phyloP scores from a whole-genome alignment of 2,113 vertebrate species.

The Indicator indicator region DNA sequence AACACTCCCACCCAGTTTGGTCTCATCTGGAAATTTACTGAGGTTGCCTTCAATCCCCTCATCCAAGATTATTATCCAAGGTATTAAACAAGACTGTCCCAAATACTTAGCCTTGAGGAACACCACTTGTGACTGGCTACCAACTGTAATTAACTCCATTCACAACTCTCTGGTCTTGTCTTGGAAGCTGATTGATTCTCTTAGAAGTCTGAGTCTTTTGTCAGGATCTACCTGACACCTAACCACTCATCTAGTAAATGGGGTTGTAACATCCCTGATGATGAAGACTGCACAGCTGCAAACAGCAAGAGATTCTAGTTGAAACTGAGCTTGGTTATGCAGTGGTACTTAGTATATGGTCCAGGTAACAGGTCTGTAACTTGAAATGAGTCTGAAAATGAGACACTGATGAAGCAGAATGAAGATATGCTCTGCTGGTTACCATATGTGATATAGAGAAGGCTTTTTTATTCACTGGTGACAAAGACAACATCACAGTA shows the following conservation, averaged over 20 bases:
- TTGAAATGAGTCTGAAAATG: not conserved
- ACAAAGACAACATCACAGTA: not conserved
- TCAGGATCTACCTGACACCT: not conserved
- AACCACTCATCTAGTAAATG: not conserved
- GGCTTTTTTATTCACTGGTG: not conserved
- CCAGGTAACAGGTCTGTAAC: not conserved
- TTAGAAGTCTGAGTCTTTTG: not conserved
- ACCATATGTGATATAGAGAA: not conserved
- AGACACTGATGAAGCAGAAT: not conserved
- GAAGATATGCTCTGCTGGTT: not conserved
- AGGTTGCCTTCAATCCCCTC: no score
- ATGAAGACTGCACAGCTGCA: not conserved
- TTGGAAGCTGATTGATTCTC: not conserved
- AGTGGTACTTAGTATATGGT: not conserved
- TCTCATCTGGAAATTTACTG: no score
- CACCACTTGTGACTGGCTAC: no score
- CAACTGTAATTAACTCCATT: no score
- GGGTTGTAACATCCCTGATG: not conserved
- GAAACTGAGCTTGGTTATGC: not conserved
- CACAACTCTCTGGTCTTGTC: not conserved
- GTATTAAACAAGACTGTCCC: no score
- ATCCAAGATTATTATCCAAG: no score
- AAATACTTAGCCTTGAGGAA: no score
- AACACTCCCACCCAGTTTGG: no score
- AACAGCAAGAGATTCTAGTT: not conserved